These are phyloP conservation scores for Rhopalosiphum padi DNA, from an alignment of 1,140 invertebrate species.

Conservation along the genomic window DNA sequence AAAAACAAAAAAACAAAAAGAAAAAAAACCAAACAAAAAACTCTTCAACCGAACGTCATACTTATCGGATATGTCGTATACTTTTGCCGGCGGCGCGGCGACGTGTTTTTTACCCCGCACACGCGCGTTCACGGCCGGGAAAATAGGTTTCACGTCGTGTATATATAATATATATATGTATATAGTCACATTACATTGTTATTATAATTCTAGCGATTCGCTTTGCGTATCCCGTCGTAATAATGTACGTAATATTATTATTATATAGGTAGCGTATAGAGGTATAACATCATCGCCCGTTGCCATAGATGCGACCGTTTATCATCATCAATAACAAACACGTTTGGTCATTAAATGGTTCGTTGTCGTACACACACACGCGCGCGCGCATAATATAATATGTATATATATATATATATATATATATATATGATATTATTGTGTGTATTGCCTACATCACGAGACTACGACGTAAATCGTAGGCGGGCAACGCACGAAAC, in stretches of 20 bases:
- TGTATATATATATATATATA: neutral
- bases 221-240: neutral
- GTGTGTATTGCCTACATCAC: neutral
- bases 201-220: neutral
- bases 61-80: neutral
- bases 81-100: neutral
- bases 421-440: neutral
- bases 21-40: neutral
- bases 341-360: slow-evolving; percentile 56
- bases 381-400: no score
- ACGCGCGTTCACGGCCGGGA: neutral
- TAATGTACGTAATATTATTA: neutral
- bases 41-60: neutral
- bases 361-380: neutral
- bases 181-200: neutral
- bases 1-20: neutral
- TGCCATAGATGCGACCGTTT: slow-evolving; percentile 56
- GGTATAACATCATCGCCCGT: slow-evolving; percentile 34
- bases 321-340: slow-evolving; percentile 56
- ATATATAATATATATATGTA: no score
- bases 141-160: neutral
- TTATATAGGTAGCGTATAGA: neutral
- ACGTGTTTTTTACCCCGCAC: neutral
- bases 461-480: neutral
- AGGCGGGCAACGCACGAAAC: neutral